Evolutionary conservation across 2,888 invertebrate genomes (phyloP).

Genomic region (Pollenia labialis): DNA sequence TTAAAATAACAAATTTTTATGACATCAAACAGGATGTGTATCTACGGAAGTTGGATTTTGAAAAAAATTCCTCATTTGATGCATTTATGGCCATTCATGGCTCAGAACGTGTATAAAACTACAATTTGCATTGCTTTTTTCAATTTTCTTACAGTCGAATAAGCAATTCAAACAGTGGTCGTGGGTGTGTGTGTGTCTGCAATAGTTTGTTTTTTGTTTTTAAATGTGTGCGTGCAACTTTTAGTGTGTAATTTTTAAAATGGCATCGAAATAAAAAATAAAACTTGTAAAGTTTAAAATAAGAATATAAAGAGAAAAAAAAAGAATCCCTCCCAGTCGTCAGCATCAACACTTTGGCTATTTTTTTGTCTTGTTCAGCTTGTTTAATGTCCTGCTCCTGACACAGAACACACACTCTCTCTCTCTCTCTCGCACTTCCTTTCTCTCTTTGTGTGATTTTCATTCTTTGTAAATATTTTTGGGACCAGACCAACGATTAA

Average conservation of each 20-base stretch:
- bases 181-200: background rate
- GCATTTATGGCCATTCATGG: slow-evolving; percentile 42
- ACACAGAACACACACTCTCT: background rate
- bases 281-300: background rate
- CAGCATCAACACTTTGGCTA: slow-evolving; percentile 20
- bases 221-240: background rate
- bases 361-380: background rate
- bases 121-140: background rate
- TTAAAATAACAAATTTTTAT: slow-evolving; percentile 58
- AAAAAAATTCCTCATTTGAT: slow-evolving; percentile 27
- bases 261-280: slow-evolving; percentile 11
- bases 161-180: slow-evolving; percentile 37
- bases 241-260: slow-evolving; percentile 17
- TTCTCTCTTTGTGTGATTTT: slow-evolving; percentile 6
- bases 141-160: slow-evolving; percentile 24
- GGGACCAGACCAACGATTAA: slow-evolving; percentile 54
- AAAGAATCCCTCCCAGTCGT: slow-evolving; percentile 22
- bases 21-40: slow-evolving; percentile 53
- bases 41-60: slow-evolving; percentile 20
- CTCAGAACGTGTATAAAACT: slow-evolving; percentile 33
- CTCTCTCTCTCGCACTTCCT: too few relatives aligned
- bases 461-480: slow-evolving; percentile 19
- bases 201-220: background rate
- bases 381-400: slow-evolving; percentile 22
- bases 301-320: slow-evolving; percentile 14